Base-by-base conservation (phyloP, 2,797 vertebrate species). In the Dallia pectoralis region DNA sequence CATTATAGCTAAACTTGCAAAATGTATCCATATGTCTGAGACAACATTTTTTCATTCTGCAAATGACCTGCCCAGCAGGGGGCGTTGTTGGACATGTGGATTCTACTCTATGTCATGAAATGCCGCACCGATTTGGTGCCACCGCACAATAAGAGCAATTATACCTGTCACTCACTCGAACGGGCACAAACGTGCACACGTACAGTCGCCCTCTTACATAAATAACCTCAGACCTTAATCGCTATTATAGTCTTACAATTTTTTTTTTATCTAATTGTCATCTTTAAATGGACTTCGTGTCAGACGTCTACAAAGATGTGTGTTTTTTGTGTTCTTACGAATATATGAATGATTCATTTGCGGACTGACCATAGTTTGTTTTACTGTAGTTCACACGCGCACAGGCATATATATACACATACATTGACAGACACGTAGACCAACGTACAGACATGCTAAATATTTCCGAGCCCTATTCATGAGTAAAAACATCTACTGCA, bases 401-500 rank as follows among this genome's bases (percentile, higher is more conserved):
- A 15, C 49, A 25, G 6, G 22, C 1, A 56, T 7, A 56, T 1
- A 44, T 14, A 44, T 14, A 44, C 40, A 44, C 40, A 44, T 0
- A 44, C 5, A 44, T 44, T 11, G 14, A 44, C 3, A 62, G 27
- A 27, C 25, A 27, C 8, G 12, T 11, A 4, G 4, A 29, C 22
- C 4, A 11, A 22, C n/a, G 15, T 16, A 53, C 61, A 62, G 33
- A 36, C 33, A 36, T 36, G 33, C 11, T 48, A 47, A 49, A 68
- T 47, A 48, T 19, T 69, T 69, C 51, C 69, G 74, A 84, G 79
- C 77, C 79, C 86, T 81, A 76, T 78, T 85, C 59, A 82, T 87
- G 84, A 89, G 88, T 88, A 87, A 87, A 88, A 87, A 85, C 80
- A 76, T 65, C 84, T 77, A 25, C 56, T 72, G 70, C 64, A 49